A percentile compares a stretch with the other conserved stretches of the same genome.
phyloP scores from a whole-genome alignment of 2,888 invertebrate genomes.

The Tetramorium bicarinatum region DNA sequence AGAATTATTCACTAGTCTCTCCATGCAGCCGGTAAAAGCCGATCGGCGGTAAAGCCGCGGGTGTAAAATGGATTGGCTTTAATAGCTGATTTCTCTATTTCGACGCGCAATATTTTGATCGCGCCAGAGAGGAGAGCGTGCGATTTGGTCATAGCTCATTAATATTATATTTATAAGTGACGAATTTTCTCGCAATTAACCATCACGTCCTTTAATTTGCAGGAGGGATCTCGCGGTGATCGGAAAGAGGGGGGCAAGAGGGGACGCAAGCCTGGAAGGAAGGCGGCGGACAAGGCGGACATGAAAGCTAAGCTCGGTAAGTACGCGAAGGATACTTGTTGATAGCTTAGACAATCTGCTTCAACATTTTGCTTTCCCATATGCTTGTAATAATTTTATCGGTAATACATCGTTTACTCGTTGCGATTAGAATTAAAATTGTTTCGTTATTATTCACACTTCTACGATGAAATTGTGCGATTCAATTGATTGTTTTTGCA shows the following conservation, averaged over 20 bases:
- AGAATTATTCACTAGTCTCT: slow-evolving; percentile 33
- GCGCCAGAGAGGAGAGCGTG: not conserved
- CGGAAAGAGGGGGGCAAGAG: slow-evolving; percentile 95
- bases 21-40: not conserved
- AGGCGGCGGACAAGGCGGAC: slow-evolving; percentile 95
- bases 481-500: not conserved
- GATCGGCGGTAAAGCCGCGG: slow-evolving; percentile 3
- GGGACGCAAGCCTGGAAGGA: slow-evolving; percentile 95
- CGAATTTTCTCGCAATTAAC: not conserved
- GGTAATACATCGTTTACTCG: slow-evolving; percentile 3
- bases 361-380: not conserved
- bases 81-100: not conserved
- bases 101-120: not conserved
- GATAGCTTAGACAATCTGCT: not conserved
- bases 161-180: not conserved
- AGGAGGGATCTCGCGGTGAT: slow-evolving; percentile 88
- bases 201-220: slow-evolving; percentile 73
- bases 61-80: slow-evolving; percentile 28
- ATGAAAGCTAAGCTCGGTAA: slow-evolving; percentile 97
- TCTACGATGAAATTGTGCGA: not conserved
- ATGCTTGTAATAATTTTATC: slow-evolving; percentile 1
- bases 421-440: not conserved
- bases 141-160: not conserved
- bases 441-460: not conserved
- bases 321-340: slow-evolving; percentile 61